Evolutionary conservation across 2,113 vertebrate genomes (phyloP).

Genomic region (Deroptyus accipitrinus): DNA sequence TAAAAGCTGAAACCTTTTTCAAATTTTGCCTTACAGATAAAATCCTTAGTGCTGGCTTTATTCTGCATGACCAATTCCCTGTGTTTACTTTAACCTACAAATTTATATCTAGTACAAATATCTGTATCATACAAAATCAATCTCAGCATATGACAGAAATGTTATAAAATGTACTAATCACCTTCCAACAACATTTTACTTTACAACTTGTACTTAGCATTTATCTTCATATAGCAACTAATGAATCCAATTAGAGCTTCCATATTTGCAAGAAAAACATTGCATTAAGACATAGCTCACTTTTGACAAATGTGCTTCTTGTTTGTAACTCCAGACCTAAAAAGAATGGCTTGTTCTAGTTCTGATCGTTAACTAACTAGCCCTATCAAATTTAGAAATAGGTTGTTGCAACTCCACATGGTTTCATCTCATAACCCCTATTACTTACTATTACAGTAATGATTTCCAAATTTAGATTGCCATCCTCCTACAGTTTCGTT

Average conservation of each 20-base stretch:
- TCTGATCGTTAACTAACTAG: not conserved
- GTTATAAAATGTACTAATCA: not conserved
- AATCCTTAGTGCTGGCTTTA: not conserved
- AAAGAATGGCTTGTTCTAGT: not conserved
- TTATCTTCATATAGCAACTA: not conserved
- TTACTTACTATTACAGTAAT: not conserved
- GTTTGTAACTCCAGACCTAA: not conserved
- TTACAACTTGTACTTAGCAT: not conserved
- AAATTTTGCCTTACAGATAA: not conserved
- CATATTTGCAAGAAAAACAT: conserved; percentile 32
- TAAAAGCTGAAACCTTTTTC: not conserved
- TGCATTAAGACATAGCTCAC: not conserved
- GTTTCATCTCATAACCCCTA: not conserved
- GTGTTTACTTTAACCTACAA: not conserved
- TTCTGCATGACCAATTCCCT: not conserved
- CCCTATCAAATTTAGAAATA: not conserved
- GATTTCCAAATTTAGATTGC: not conserved
- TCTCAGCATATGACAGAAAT: not conserved
- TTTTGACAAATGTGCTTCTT: not conserved
- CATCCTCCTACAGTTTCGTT: not conserved
- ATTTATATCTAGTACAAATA: not conserved
- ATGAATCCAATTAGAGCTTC: not conserved
- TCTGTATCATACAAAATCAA: not conserved
- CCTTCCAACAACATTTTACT: not conserved
- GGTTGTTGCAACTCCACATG: not conserved